Evolutionary conservation across 2,113 vertebrate genomes (phyloP).

Genomic region (Calonectris borealis): DNA sequence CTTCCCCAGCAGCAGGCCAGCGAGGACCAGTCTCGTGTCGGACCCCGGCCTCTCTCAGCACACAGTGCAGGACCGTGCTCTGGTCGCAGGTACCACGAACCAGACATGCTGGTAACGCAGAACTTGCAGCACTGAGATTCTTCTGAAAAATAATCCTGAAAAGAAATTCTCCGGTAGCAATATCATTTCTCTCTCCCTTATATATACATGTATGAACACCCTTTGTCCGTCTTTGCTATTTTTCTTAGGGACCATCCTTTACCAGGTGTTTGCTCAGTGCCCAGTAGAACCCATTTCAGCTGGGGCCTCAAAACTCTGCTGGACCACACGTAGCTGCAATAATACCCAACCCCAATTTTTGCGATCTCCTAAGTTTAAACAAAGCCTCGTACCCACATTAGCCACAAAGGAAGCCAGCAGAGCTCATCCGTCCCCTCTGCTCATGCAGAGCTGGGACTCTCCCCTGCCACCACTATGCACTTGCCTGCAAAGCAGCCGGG

Average conservation of each 20-base stretch:
- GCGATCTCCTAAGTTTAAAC: not conserved
- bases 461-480: not conserved
- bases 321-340: accelerated
- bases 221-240: not conserved
- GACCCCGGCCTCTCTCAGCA: not conserved
- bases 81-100: accelerated
- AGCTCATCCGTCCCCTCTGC: not conserved
- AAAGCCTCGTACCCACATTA: not conserved
- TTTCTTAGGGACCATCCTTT: not conserved
- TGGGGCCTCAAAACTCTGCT: not conserved
- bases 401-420: not conserved
- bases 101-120: not conserved
- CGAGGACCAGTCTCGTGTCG: not conserved
- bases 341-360: not conserved
- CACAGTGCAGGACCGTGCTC: not conserved
- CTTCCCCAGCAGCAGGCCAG: not conserved
- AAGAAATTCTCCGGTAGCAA: not conserved
- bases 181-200: not conserved
- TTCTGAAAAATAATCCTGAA: not conserved
- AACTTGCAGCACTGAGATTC: not conserved
- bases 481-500: accelerated
- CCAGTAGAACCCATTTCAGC: not conserved
- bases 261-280: not conserved
- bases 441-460: not conserved
- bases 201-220: not conserved